Conservation (phyloP, 2,797 vertebrate genomes). For the Prionace glauca region DNA sequence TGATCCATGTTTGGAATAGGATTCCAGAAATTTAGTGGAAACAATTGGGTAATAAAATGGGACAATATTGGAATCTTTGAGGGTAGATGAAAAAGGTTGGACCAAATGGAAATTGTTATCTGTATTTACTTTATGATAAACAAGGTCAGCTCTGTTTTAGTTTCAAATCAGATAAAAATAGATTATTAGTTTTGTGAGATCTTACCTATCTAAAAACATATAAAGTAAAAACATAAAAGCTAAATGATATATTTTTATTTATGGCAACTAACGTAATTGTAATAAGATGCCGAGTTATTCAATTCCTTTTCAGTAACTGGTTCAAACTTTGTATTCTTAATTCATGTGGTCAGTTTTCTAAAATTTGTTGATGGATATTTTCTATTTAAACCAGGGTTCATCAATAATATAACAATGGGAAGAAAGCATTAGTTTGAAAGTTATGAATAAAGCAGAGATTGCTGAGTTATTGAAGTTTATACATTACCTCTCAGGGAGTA, state of each 20-base stretch:
- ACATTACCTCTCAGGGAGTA: slow-evolving; percentile 22
- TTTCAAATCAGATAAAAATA: not conserved
- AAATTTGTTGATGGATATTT: not conserved
- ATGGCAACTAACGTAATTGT: not conserved
- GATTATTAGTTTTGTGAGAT: not conserved
- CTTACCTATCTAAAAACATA: not conserved
- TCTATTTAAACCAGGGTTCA: not conserved
- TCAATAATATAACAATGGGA: no score
- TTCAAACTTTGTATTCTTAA: not conserved
- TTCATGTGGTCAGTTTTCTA: not conserved
- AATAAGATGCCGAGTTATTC: not conserved
- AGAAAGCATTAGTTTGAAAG: not conserved
- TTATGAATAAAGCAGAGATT: not conserved
- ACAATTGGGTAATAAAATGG: not conserved
- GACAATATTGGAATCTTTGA: not conserved
- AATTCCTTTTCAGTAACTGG: not conserved
- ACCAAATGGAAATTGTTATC: not conserved
- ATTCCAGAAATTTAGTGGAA: not conserved
- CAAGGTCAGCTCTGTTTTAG: not conserved
- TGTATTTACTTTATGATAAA: not conserved
- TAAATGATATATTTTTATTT: not conserved
- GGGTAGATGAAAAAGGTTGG: not conserved
- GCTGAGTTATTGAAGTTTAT: not conserved
- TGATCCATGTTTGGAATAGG: not conserved
- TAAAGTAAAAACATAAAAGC: not conserved